Base-by-base conservation (phyloP, 2,797 vertebrate species). In the Bryconaethiops microstoma region DNA sequence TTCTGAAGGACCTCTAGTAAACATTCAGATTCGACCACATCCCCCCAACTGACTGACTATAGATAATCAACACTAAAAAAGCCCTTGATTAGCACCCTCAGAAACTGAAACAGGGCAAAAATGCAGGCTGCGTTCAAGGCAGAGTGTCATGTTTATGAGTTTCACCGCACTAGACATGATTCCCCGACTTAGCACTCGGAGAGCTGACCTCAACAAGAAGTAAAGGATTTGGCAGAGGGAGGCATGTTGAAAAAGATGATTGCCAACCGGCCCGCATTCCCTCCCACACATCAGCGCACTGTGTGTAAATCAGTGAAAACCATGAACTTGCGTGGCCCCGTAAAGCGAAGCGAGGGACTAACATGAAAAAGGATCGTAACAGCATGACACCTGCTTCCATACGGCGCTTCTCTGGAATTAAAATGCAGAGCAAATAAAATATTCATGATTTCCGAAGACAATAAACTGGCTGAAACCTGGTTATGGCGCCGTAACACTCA, bases 281-380 rank as follows among this genome's bases (percentile, higher is more conserved):
- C 52, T 74, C 81, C 54, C n/a, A 82, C 81, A 78, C 70, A 60
- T 40, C 42, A 25, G 23, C 13, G 35, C 9, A 62, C 35, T 74
- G 29, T 62, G 70, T 74, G 76, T 78, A 82, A 68, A 68, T 74
- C 40, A 62, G 70, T 74, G 39, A 68, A 57, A 68, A 73, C 35
- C 23, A 52, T 78, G 69, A 74, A 77, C 54, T 59, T 73, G 23
- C 2, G 6, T 74, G 54, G n/a, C 63, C 45, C 40, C 25, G 19
- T 35, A 16, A 73, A 59, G 55, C 12, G 21, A 55, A 72, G 80
- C 2, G 8, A 60, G 62, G 67, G 73, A 68, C 16, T 65, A 67
- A 62, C 25, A 74, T 65, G 39, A 13, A 68, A 78, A 72, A 80
- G 45, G 23, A 69, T 5, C 17, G 40, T 10, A 19, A 23, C 54